Evolutionary conservation across 2,888 invertebrate species (phyloP).

Genomic region (Nasonia oneida): DNA sequence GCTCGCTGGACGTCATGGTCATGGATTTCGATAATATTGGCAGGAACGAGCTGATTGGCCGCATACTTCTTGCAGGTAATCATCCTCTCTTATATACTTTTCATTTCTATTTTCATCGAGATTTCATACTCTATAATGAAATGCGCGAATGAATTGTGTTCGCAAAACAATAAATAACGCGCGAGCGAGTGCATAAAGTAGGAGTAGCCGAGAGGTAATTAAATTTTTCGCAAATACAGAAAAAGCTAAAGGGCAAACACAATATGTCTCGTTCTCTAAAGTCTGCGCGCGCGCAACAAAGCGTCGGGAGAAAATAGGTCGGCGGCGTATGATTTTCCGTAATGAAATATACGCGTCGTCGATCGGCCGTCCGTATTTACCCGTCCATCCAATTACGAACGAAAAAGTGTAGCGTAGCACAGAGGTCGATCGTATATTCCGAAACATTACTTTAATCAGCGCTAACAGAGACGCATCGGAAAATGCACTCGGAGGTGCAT

Average conservation of each 20-base stretch:
- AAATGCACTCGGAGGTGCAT: neutral
- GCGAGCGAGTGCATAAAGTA: neutral
- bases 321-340: constrained; percentile 30
- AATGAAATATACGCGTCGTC: constrained; percentile 39
- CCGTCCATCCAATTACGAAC: neutral
- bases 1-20: constrained; percentile 95
- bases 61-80: constrained; percentile 94
- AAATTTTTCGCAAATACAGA: constrained; percentile 9
- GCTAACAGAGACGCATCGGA: neutral
- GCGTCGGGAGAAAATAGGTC: constrained; percentile 30
- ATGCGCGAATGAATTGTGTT: too few relatives aligned
- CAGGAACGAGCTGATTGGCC: constrained; percentile 93
- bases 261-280: neutral
- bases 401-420: neutral
- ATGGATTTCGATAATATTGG: constrained; percentile 99
- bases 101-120: constrained; percentile 3
- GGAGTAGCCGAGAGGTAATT: neutral
- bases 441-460: constrained; percentile 14
- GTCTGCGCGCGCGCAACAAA: neutral
- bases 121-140: neutral
- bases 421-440: neutral
- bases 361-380: neutral
- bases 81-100: constrained; percentile 1
- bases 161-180: too few relatives aligned
- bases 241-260: neutral